Percentiles rank a stretch among this genome's conserved stretches.
Conservation (phyloP, 2,888 invertebrate genomes). For the Bellardia pandia region DNA sequence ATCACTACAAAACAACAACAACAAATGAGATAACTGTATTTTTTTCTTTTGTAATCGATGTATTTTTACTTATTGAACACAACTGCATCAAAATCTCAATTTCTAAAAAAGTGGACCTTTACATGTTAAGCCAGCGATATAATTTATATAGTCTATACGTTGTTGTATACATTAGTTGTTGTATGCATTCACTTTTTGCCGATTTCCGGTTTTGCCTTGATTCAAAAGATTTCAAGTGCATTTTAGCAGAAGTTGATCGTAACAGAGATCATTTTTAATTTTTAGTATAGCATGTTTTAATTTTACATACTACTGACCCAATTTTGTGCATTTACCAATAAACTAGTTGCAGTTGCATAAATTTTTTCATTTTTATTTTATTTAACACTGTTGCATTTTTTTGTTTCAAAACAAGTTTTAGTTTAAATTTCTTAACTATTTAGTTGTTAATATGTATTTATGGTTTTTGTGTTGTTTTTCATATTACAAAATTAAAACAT, state of each 20-base stretch:
- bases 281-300: background rate
- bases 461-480: constrained; percentile 33
- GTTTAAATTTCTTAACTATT: constrained; percentile 29
- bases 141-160: no score
- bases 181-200: background rate
- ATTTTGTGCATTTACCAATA: constrained; percentile 13
- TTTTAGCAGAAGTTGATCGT: constrained; percentile 41
- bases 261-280: background rate
- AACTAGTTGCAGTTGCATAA: constrained; percentile 15
- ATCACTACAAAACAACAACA: no score
- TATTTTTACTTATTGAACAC: no score
- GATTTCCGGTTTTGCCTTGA: constrained; percentile 36
- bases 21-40: no score
- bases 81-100: no score
- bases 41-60: no score
- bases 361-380: constrained; percentile 6
- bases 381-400: constrained; percentile 32
- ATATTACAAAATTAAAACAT: constrained; percentile 32
- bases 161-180: background rate
- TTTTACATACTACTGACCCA: constrained; percentile 34
- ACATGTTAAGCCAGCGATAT: no score
- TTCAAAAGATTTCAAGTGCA: constrained; percentile 66
- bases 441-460: constrained; percentile 34
- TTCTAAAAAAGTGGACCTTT: no score
- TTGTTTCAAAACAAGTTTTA: constrained; percentile 39